Conservation (phyloP, 1,140 invertebrate species). For the Apocrypta bakeri region DNA sequence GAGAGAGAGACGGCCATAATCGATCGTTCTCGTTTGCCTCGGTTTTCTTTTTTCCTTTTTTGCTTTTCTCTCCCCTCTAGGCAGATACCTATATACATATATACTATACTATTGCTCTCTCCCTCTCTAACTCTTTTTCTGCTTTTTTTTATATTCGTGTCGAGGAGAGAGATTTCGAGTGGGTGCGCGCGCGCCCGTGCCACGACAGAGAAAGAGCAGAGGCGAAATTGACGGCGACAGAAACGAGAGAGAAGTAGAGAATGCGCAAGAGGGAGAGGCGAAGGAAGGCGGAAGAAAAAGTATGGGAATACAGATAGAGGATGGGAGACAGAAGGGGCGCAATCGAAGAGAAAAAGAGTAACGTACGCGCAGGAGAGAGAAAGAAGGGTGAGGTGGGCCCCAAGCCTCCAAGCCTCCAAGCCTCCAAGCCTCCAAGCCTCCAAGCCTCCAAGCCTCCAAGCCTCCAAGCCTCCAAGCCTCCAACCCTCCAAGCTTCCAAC, state of each 20-base stretch:
- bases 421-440: no score
- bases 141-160: constrained; percentile 38
- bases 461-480: no score
- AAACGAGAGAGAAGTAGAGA: not conserved
- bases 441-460: no score
- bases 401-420: no score
- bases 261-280: not conserved
- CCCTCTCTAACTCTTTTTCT: constrained; percentile 12
- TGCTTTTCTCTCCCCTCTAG: not conserved
- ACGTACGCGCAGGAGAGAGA: not conserved
- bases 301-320: constrained; percentile 19
- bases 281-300: constrained; percentile 9
- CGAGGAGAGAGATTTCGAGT: constrained; percentile 45
- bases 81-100: not conserved
- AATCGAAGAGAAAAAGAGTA: constrained; percentile 33
- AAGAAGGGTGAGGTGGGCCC: constrained; percentile 6
- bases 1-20: constrained; percentile 28
- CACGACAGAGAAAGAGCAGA: constrained; percentile 16
- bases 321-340: constrained; percentile 30
- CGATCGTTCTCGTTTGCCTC: constrained; percentile 37
- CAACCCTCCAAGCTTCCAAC: no score
- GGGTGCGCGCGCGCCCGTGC: constrained; percentile 1
- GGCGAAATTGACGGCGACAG: constrained; percentile 30
- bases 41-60: constrained; percentile 23
- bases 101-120: not conserved